These are phyloP conservation scores for Syngnathus floridae DNA, from an alignment of 2,113 vertebrate genomes.

Conservation along the genomic window DNA sequence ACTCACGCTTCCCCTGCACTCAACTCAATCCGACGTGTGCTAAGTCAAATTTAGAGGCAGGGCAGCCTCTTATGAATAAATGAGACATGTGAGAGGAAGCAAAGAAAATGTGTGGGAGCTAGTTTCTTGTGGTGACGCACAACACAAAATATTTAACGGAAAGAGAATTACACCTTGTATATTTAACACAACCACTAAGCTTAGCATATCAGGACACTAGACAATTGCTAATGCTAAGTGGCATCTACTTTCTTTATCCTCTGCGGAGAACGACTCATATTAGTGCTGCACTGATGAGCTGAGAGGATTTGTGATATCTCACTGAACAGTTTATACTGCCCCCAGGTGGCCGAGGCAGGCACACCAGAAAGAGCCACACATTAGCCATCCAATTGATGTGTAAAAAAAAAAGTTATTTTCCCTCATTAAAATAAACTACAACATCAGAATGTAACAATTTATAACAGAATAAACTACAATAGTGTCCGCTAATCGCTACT, in stretches of 20 bases:
- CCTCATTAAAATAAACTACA: not conserved
- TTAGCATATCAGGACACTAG: too few relatives aligned
- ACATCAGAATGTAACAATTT: too few relatives aligned
- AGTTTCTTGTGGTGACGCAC: not conserved
- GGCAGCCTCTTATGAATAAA: constrained; percentile 7
- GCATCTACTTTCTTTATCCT: too few relatives aligned
- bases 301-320: too few relatives aligned
- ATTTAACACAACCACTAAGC: too few relatives aligned
- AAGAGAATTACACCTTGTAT: not conserved
- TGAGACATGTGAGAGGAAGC: not conserved
- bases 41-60: constrained; percentile 4
- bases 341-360: too few relatives aligned
- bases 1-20: not conserved
- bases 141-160: not conserved
- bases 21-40: not conserved
- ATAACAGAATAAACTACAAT: not conserved
- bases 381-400: too few relatives aligned
- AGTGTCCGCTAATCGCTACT: not conserved
- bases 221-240: too few relatives aligned
- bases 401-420: not conserved
- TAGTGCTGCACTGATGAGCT: too few relatives aligned
- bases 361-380: too few relatives aligned
- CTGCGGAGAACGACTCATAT: too few relatives aligned
- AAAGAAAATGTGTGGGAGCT: not conserved
- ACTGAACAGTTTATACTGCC: too few relatives aligned